phyloP scores from a whole-genome alignment of 2,888 invertebrate genomes.

The Acronicta psi region DNA sequence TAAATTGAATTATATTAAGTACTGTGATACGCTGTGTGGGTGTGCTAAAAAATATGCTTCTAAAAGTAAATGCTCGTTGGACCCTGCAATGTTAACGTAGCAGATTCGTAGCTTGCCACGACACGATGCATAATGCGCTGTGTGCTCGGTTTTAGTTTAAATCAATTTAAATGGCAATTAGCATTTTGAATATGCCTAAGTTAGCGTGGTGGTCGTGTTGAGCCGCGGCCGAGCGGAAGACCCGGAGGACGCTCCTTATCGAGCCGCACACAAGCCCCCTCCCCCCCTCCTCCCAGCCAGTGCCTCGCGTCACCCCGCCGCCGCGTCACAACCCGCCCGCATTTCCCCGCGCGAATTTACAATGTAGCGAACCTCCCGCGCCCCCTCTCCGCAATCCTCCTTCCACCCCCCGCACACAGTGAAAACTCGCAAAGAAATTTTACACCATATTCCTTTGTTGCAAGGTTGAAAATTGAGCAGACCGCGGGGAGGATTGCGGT shows the following conservation, averaged over 20 bases:
- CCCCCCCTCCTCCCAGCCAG: conserved; percentile 39
- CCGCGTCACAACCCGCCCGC: conserved; percentile 49
- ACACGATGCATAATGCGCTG: not conserved
- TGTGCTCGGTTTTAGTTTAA: not conserved
- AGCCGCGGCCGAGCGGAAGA: conserved; percentile 38
- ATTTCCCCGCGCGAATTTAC: conserved; percentile 80
- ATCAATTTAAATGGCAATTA: not conserved
- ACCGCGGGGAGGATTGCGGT: conserved; percentile 51
- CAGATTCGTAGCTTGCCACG: not conserved
- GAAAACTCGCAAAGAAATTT: conserved; percentile 17
- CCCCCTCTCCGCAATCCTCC: conserved; percentile 59
- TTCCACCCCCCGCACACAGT: conserved; percentile 47
- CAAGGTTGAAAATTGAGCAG: conserved; percentile 27
- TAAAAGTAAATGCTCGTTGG: not conserved
- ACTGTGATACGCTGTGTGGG: too few relatives aligned
- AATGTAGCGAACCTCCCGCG: conserved; percentile 74
- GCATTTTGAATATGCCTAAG: not conserved
- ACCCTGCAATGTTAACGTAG: not conserved
- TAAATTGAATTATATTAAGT: too few relatives aligned
- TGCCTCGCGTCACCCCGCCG: conserved; percentile 21
- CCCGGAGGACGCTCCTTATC: conserved; percentile 68
- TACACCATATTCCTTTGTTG: conserved; percentile 7
- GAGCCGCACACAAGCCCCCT: conserved; percentile 66
- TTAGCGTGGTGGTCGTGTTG: conserved; percentile 19
- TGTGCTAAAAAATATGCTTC: too few relatives aligned